Evolutionary conservation across 2,888 invertebrate genomes (phyloP), one percentile per base, ranked within the genome.

Genomic region (Limenitis camilla): DNA sequence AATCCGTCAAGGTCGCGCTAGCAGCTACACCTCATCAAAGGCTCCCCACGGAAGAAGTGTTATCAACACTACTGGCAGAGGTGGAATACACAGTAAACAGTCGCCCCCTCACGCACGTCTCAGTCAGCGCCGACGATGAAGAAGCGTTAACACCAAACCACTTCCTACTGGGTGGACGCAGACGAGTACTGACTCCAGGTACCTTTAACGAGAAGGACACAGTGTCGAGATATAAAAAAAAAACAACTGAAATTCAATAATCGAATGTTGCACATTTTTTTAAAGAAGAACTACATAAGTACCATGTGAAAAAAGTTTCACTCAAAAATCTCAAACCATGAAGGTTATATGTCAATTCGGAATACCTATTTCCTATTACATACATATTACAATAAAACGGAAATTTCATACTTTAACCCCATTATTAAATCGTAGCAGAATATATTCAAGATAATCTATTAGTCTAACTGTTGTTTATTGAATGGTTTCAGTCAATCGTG

Each of bases 111-210:
- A 65, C 61, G 2, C 63, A 66, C 53, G 65, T 69, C 0, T 63
- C 67, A 0, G 53, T 56, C 8, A 60, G 62, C 7, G 56, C 56
- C 0, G 45, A n/a, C n/a, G n/a, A n/a, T n/a, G n/a, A n/a, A n/a
- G n/a, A n/a, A n/a, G n/a, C n/a, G n/a, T n/a, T n/a, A 54, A 69
- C 69, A 3, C 62, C 60, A 2, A 64, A 62, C 38, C 60, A 62
- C 42, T 60, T 62, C n/a, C 46, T 62, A 0, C 8, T 61, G 4
- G 59, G 56, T 9, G 31, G 47, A 2, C 27, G 46, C 1, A 33
- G 46, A 7, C n/a, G 47, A 33, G 8, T 38, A 7, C 47, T 32
- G 10, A 32, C 5, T 11, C 50, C 11, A 5, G 47, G 46, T 0
- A 35, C 36, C 0, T 53, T 56, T 36, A 35, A 38, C 19, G 53